Evolutionary conservation across 2,888 invertebrate species (phyloP).

Genomic region (Drosophila trichaetosa): DNA sequence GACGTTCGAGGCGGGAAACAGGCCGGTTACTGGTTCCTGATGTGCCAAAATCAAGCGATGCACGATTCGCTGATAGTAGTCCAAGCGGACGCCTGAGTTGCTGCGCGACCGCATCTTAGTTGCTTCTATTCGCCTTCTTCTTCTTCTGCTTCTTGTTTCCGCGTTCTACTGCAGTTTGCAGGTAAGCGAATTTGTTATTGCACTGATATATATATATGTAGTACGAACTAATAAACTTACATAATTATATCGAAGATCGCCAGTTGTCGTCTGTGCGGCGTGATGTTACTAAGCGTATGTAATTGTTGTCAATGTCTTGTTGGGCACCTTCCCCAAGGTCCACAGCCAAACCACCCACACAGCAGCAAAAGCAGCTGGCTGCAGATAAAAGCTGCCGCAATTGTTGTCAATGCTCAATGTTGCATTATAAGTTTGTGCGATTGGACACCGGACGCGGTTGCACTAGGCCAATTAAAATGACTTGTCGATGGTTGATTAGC

Average conservation of each 20-base stretch:
- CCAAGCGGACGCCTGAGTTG: conserved; percentile 96
- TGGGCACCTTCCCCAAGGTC: conserved; percentile 19
- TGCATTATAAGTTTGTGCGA: conserved; percentile 39
- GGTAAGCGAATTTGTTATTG: conserved; percentile 2
- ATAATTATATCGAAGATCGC: conserved; percentile 41
- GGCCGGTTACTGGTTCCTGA: conserved; percentile 98
- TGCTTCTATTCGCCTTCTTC: conserved; percentile 1
- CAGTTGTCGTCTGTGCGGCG: conserved; percentile 30
- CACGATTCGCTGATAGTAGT: conserved; percentile 97
- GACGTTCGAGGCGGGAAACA: conserved; percentile 95
- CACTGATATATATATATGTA: not conserved
- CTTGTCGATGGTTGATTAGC: conserved; percentile 41
- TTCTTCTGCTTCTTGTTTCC: conserved; percentile 1
- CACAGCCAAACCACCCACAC: conserved; percentile 27
- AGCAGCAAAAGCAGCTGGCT: conserved; percentile 46
- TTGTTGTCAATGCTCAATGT: conserved; percentile 28
- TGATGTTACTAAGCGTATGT: conserved; percentile 31
- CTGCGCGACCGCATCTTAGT: conserved; percentile 92
- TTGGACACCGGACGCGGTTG: conserved; percentile 12
- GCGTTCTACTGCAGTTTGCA: conserved; percentile 12
- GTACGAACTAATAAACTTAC: conserved; percentile 37
- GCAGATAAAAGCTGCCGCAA: conserved; percentile 47
- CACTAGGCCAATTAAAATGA: conserved; percentile 17
- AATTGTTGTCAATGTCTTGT: conserved; percentile 56
- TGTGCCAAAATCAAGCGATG: conserved; percentile 96